phyloP scores from a whole-genome alignment of 23 tunicate genomes.

The Oikopleura vanhoeffeni region DNA sequence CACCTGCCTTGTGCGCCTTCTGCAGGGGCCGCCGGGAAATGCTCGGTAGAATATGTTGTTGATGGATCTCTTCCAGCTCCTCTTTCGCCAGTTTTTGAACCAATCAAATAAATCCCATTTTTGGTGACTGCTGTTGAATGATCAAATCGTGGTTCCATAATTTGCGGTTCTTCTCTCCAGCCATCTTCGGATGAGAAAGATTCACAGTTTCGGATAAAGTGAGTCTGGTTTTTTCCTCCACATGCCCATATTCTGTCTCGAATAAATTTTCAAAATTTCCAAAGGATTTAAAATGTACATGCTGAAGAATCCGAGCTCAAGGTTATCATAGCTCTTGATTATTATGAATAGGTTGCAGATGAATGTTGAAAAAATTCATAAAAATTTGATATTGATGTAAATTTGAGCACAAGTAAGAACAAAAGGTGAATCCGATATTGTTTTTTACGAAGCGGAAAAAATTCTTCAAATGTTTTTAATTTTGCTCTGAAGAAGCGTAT shows the following conservation, averaged over 20 bases:
- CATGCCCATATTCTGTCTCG: constrained; percentile 11
- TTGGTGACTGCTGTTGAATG: constrained; percentile 8
- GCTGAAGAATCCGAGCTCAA: too few species aligned
- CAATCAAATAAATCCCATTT: neutral
- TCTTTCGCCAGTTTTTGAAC: neutral
- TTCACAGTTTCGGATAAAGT: neutral
- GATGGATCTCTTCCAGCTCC: neutral
- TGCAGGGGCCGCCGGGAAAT: neutral
- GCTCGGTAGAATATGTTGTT: neutral
- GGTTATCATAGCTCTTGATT: too few species aligned
- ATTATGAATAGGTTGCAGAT: too few species aligned
- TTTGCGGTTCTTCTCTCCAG: constrained; percentile 1
- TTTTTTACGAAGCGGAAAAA: too few species aligned
- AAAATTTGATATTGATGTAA: too few species aligned
- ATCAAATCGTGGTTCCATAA: neutral
- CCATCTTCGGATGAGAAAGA: neutral
- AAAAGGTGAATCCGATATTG: too few species aligned
- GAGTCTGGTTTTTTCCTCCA: constrained; percentile 9
- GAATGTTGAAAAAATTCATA: too few species aligned
- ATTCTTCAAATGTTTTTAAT: too few species aligned
- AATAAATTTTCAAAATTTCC: too few species aligned
- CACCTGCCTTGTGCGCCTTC: neutral
- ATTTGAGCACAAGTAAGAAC: too few species aligned
- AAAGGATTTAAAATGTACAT: too few species aligned
- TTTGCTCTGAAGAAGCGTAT: too few species aligned